Conservation (phyloP, 2,797 vertebrate genomes). For the Simalia tracyae region DNA sequence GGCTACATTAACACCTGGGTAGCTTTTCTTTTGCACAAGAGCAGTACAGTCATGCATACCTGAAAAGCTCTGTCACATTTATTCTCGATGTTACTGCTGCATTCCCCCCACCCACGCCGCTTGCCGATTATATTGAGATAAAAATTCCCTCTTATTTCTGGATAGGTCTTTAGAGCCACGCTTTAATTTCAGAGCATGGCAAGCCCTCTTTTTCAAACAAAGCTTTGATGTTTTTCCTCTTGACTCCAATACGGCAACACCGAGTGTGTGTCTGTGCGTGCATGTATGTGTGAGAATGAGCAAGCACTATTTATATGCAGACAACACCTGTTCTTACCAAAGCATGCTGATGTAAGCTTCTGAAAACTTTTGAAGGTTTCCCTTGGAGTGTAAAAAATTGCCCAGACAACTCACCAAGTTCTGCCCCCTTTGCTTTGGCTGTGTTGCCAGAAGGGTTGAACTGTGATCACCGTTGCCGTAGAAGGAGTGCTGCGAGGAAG, state of each 20-base stretch:
- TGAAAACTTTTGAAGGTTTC: not conserved
- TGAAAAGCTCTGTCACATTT: not conserved
- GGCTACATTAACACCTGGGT: not conserved
- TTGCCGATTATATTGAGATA: conserved; percentile 20
- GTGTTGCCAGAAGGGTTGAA: conserved; percentile 17
- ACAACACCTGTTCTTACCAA: not conserved
- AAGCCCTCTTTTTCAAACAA: not conserved
- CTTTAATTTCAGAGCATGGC: conserved; percentile 24
- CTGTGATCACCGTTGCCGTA: conserved; percentile 1
- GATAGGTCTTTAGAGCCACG: not conserved
- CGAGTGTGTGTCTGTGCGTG: not conserved
- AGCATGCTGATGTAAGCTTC: not conserved
- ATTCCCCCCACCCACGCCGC: conserved; percentile 3
- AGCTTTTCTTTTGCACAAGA: not conserved
- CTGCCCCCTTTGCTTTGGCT: not conserved
- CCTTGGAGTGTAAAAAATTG: not conserved
- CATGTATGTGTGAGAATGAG: not conserved
- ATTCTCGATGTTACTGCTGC: not conserved
- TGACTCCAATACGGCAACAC: not conserved
- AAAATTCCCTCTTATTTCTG: conserved; percentile 23
- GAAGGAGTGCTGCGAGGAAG: not conserved
- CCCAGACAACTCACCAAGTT: conserved; percentile 23
- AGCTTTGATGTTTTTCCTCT: conserved; percentile 21
- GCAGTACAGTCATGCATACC: conserved; percentile 23
- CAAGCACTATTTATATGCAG: not conserved